These are phyloP conservation scores for Ischnus inquisitorius DNA, from an alignment of 2,888 invertebrate species.

Conservation along the genomic window DNA sequence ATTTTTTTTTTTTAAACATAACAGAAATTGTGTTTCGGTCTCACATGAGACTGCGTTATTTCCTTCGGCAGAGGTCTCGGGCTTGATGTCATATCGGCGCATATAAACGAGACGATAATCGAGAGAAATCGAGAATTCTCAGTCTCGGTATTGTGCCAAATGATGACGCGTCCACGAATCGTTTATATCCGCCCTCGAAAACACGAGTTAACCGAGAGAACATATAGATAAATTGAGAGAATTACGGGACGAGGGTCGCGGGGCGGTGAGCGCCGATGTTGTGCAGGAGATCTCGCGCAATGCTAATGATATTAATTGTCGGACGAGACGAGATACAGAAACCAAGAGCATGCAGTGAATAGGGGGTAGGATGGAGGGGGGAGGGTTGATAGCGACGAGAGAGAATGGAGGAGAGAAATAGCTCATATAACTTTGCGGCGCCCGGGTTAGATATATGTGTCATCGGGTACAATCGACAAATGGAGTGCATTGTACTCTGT, in stretches of 20 bases:
- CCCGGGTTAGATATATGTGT: constrained; percentile 41
- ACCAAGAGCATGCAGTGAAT: constrained; percentile 35
- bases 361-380: constrained; percentile 43
- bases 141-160: constrained; percentile 51
- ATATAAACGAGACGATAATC: too few relatives aligned
- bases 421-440: constrained; percentile 55
- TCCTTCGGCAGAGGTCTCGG: too few relatives aligned
- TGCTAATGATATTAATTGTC: constrained; percentile 62
- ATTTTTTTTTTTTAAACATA: too few relatives aligned
- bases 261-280: not conserved
- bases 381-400: constrained; percentile 57
- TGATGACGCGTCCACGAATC: constrained; percentile 53
- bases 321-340: constrained; percentile 57
- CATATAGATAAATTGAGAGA: constrained; percentile 46
- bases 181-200: constrained; percentile 52
- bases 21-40: too few relatives aligned
- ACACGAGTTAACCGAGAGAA: constrained; percentile 46
- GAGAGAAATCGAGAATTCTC: constrained; percentile 53
- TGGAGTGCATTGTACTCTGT: constrained; percentile 69
- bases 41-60: too few relatives aligned
- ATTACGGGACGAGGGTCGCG: not conserved
- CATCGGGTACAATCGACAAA: constrained; percentile 67
- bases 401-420: constrained; percentile 56
- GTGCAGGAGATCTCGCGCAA: constrained; percentile 33
- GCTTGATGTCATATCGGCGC: too few relatives aligned